Evolutionary conservation across 2,888 invertebrate species (phyloP).

Genomic region (Sisyra nigra): DNA sequence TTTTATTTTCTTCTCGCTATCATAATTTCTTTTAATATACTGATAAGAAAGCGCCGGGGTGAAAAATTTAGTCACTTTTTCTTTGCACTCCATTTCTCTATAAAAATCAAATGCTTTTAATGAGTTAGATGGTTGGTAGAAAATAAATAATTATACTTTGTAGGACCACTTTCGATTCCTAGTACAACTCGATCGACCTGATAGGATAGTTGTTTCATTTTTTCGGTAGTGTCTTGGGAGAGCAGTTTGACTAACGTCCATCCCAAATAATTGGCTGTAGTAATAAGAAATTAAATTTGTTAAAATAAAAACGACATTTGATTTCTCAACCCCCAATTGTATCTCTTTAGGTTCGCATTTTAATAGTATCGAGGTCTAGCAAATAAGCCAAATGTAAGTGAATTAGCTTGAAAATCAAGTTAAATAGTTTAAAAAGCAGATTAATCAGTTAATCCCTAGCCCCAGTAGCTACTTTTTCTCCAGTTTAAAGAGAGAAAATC

Average conservation of each 20-base stretch:
- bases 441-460: too few species aligned
- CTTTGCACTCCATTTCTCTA: constrained; percentile 1
- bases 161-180: constrained; percentile 1
- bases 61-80: not conserved
- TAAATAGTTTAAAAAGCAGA: too few species aligned
- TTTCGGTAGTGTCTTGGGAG: constrained; percentile 4
- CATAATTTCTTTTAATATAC: not conserved
- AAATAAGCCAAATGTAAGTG: too few species aligned
- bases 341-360: too few species aligned
- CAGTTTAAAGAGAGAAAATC: too few species aligned
- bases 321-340: too few species aligned
- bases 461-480: too few species aligned
- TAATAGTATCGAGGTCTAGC: too few species aligned
- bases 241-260: constrained; percentile 3
- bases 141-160: not conserved
- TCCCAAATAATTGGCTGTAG: constrained; percentile 6
- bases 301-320: too few species aligned
- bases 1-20: not conserved
- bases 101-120: too few species aligned
- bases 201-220: constrained; percentile 3
- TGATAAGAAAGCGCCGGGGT: not conserved
- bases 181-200: constrained; percentile 2
- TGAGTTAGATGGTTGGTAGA: too few species aligned
- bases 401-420: too few species aligned
- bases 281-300: not conserved